Conservation (phyloP, 2,888 invertebrate species). For the Coleophora deauratella region DNA sequence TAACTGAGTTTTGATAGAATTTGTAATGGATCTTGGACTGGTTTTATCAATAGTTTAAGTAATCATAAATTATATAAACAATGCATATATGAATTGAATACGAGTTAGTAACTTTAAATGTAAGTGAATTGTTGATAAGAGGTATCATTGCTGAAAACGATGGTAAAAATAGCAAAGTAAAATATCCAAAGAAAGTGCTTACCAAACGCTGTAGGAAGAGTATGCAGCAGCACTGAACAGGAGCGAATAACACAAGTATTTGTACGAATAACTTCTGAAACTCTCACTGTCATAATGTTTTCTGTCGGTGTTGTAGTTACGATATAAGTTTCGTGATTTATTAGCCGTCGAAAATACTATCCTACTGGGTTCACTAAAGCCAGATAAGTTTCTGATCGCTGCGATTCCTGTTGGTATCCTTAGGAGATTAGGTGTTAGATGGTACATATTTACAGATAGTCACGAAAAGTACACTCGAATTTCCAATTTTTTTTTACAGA, state of each 20-base stretch:
- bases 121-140: too few species aligned
- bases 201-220: conserved; percentile 53
- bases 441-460: neutral
- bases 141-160: too few species aligned
- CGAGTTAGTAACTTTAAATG: too few species aligned
- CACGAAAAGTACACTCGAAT: too few species aligned
- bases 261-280: conserved; percentile 26
- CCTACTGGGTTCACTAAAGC: conserved; percentile 22
- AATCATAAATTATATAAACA: too few species aligned
- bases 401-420: conserved; percentile 34
- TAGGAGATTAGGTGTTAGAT: conserved; percentile 15
- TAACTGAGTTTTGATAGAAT: neutral
- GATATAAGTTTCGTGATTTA: conserved; percentile 21
- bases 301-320: conserved; percentile 23
- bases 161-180: too few species aligned
- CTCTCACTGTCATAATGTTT: conserved; percentile 19
- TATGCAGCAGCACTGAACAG: conserved; percentile 44
- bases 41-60: neutral
- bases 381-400: conserved; percentile 28
- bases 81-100: too few species aligned
- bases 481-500: too few species aligned
- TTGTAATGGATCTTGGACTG: neutral
- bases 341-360: conserved; percentile 19
- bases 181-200: conserved; percentile 24
- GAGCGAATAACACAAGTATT: conserved; percentile 43